A percentile compares a stretch with the other conserved stretches of the same genome.
Evolutionary conservation across 2,888 invertebrate genomes (phyloP).

Genomic region (Trachelus stipa): DNA sequence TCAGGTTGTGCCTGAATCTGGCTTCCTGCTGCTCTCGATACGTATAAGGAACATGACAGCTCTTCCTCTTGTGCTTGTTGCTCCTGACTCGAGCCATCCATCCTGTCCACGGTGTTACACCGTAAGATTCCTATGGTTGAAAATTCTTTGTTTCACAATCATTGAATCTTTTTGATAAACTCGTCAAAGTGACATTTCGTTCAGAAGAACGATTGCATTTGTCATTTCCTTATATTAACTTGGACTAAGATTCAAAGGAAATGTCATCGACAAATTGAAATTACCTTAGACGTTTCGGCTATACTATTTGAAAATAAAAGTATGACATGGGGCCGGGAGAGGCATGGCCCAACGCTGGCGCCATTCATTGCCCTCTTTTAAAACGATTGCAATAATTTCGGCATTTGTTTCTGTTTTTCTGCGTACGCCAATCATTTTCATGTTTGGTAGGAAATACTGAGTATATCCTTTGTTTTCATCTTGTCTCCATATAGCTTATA

Average conservation of each 20-base stretch:
- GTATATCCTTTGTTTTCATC: not conserved
- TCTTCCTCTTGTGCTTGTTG: constrained; percentile 30
- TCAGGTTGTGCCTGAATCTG: constrained; percentile 39
- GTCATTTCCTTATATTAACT: not conserved
- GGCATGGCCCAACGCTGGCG: constrained; percentile 50
- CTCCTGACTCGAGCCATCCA: constrained; percentile 38
- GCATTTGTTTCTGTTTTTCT: not conserved
- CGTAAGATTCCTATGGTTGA: not conserved
- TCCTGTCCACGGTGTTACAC: constrained; percentile 29
- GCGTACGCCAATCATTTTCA: not conserved
- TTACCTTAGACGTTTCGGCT: constrained; percentile 41
- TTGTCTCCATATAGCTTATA: not conserved
- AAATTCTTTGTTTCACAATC: constrained; percentile 2
- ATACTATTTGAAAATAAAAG: constrained; percentile 37
- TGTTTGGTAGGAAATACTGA: not conserved
- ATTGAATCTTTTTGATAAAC: not conserved
- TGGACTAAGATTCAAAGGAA: not conserved
- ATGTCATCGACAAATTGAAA: constrained; percentile 2
- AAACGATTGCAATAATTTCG: not conserved
- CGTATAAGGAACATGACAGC: constrained; percentile 53
- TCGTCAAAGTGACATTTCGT: not conserved
- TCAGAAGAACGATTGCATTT: not conserved
- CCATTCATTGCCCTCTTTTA: constrained; percentile 42
- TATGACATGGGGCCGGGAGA: constrained; percentile 39
- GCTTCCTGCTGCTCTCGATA: constrained; percentile 49